phyloP scores from a whole-genome alignment of 1,140 invertebrate species.

The Drosophila pruinosa region DNA sequence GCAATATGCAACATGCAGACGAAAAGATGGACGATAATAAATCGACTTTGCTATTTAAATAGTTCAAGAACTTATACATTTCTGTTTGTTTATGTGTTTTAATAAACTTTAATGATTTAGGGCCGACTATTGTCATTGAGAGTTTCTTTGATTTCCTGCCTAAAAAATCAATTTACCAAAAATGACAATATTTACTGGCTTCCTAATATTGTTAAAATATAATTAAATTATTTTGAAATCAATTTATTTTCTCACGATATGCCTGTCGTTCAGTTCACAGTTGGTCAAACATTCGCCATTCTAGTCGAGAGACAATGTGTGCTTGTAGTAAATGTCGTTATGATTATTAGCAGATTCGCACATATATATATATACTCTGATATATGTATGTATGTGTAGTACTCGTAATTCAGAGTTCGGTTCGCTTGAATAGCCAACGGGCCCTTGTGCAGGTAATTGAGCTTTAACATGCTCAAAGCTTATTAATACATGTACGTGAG shows the following conservation, averaged over 20 bases:
- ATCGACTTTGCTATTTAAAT: no score
- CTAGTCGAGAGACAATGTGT: conserved; percentile 2
- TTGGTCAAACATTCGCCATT: neutral
- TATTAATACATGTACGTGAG: conserved; percentile 56
- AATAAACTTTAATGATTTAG: no score
- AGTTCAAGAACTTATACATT: no score
- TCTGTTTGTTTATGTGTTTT: no score
- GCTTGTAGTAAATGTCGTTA: conserved; percentile 23
- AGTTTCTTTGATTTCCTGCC: neutral
- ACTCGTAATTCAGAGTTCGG: conserved; percentile 20
- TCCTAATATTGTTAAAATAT: neutral
- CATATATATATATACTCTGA: neutral
- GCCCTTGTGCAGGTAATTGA: conserved; percentile 54
- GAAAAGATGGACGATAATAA: no score
- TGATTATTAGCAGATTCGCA: conserved; percentile 16
- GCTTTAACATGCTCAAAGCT: conserved; percentile 59
- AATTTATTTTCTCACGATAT: neutral
- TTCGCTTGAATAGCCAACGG: conserved; percentile 43
- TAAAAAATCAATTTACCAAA: neutral
- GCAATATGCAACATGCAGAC: no score
- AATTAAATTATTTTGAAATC: neutral
- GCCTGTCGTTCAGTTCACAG: neutral
- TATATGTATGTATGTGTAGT: neutral
- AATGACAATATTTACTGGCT: neutral
- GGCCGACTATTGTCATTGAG: no score